Percentiles rank a stretch among this genome's conserved stretches.
These are phyloP conservation scores for Drosophila nigritarsus DNA, from an alignment of 2,888 invertebrate species.

Conservation along the genomic window DNA sequence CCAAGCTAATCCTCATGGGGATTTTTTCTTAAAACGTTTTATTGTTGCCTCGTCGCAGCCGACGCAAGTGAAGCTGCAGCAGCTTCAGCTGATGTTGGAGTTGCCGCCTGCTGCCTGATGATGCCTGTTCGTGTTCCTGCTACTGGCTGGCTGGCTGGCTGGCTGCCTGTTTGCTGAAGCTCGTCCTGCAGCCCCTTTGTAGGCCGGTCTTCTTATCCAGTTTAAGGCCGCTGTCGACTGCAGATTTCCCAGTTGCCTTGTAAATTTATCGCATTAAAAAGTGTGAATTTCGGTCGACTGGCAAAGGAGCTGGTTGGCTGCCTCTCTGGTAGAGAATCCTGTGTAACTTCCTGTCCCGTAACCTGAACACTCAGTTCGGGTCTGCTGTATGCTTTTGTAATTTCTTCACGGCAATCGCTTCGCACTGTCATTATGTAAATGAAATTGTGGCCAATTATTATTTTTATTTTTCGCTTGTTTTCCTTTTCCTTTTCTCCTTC, in stretches of 20 bases:
- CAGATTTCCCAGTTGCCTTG: slow-evolving; percentile 81
- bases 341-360: neutral
- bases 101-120: neutral
- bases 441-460: slow-evolving; percentile 79
- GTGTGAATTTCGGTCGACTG: slow-evolving; percentile 70
- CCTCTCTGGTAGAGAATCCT: neutral
- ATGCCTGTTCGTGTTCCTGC: neutral
- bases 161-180: neutral
- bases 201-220: slow-evolving; percentile 42
- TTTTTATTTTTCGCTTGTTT: slow-evolving; percentile 46
- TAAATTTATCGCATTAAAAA: slow-evolving; percentile 82
- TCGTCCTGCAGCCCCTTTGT: neutral
- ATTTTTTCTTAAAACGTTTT: slow-evolving; percentile 75
- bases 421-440: slow-evolving; percentile 82
- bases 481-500: slow-evolving; percentile 4
- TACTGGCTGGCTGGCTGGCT: neutral
- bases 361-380: neutral
- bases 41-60: slow-evolving; percentile 57
- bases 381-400: slow-evolving; percentile 30
- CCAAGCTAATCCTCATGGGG: slow-evolving; percentile 77
- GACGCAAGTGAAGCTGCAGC: slow-evolving; percentile 20
- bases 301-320: neutral
- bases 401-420: slow-evolving; percentile 51
- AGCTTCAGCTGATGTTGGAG: neutral
- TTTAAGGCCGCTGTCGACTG: slow-evolving; percentile 67